These are phyloP conservation scores for Eulithis prunata DNA, from an alignment of 2,888 invertebrate species.

Conservation along the genomic window DNA sequence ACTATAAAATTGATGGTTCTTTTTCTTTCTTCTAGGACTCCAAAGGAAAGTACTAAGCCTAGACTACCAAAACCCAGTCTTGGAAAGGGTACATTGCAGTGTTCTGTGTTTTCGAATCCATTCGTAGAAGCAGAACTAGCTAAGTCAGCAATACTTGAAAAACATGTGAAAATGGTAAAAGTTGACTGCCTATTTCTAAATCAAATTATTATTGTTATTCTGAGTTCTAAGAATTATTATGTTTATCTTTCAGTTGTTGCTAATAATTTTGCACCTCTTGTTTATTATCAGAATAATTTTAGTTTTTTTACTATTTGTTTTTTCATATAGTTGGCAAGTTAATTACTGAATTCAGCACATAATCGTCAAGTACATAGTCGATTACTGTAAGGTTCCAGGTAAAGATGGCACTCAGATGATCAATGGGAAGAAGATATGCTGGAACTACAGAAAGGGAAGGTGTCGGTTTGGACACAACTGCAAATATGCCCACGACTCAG, in stretches of 20 bases:
- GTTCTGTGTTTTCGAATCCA: constrained; percentile 94
- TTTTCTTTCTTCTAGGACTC: constrained; percentile 23
- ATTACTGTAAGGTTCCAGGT: constrained; percentile 85
- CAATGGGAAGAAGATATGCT: constrained; percentile 95
- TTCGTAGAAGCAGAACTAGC: constrained; percentile 94
- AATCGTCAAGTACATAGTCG: constrained; percentile 84
- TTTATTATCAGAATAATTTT: not conserved
- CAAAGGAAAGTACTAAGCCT: constrained; percentile 54
- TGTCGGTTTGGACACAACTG: constrained; percentile 97
- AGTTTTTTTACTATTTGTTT: not conserved
- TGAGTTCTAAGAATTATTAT: constrained; percentile 7
- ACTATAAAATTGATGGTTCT: not conserved
- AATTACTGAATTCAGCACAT: constrained; percentile 38
- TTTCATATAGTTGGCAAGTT: not conserved
- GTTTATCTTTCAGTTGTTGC: constrained; percentile 1
- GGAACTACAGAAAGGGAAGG: constrained; percentile 95
- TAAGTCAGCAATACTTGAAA: constrained; percentile 93
- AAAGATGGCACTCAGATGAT: constrained; percentile 90
- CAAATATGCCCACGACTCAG: constrained; percentile 95
- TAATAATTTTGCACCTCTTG: not conserved
- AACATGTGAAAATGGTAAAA: constrained; percentile 96
- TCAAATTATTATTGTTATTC: constrained; percentile 3
- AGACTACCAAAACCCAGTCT: constrained; percentile 87
- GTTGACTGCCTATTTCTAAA: constrained; percentile 75
- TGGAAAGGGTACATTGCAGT: constrained; percentile 82